phyloP scores from a whole-genome alignment of 2,113 vertebrate species.

The Salvelinus namaycush region DNA sequence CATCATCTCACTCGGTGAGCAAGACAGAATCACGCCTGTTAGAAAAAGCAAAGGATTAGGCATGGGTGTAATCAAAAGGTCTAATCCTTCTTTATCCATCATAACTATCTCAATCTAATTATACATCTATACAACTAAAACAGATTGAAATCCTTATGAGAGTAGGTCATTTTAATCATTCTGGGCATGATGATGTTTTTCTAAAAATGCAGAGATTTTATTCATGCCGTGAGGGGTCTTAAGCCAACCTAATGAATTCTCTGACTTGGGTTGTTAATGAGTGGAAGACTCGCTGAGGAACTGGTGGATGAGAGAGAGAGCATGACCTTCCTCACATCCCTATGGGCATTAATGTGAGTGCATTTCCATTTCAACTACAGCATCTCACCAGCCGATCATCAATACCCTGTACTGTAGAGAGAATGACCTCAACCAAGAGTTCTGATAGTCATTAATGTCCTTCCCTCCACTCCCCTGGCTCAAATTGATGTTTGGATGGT shows the following conservation, averaged over 20 bases:
- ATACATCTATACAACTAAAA: too few species aligned
- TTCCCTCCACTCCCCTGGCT: constrained; percentile 26
- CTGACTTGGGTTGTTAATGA: background rate
- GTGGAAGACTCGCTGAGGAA: background rate
- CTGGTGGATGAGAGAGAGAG: background rate
- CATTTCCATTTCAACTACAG: background rate
- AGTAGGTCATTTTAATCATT: too few species aligned
- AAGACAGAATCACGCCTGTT: background rate
- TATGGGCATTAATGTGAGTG: background rate
- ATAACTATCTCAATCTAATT: too few species aligned
- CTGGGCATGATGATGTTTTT: too few species aligned
- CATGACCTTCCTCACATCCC: background rate
- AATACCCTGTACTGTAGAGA: background rate
- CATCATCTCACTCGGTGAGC: background rate
- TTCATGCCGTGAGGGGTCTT: too few species aligned
- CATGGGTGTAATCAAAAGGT: too few species aligned
- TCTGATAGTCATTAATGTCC: constrained; percentile 3
- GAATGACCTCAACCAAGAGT: background rate
- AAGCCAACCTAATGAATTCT: background rate
- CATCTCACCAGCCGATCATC: background rate
- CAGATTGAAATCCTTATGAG: too few species aligned
- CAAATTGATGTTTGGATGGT: too few species aligned
- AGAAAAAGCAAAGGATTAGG: too few species aligned
- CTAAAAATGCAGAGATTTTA: too few species aligned
- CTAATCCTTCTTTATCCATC: too few species aligned